Conservation (phyloP, 2,797 vertebrate species). For the Phoeniculus purpureus region DNA sequence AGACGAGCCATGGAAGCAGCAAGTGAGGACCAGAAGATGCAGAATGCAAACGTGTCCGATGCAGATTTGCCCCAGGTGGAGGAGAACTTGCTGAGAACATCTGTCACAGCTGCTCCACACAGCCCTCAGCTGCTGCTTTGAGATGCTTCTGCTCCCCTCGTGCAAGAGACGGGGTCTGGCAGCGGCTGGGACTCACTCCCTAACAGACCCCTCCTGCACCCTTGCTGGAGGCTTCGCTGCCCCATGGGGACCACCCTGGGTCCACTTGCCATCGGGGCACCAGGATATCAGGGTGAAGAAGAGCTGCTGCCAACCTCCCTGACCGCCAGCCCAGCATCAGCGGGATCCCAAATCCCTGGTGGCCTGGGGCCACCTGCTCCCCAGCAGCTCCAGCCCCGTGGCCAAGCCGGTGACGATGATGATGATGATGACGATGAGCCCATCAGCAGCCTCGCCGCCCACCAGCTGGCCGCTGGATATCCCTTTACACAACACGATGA, state of each 20-base stretch:
- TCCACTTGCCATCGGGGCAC: background rate
- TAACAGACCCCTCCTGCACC: too few relatives aligned
- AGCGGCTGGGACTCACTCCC: background rate
- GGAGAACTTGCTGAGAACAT: background rate
- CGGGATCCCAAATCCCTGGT: accelerated
- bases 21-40: background rate
- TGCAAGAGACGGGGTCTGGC: background rate
- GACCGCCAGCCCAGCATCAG: background rate
- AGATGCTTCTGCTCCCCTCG: background rate
- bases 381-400: background rate
- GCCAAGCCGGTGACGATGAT: background rate
- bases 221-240: background rate
- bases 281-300: background rate
- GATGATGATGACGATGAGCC: background rate
- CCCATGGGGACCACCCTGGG: background rate
- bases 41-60: background rate
- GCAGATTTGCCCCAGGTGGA: background rate
- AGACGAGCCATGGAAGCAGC: accelerated
- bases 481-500: background rate
- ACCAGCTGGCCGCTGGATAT: background rate
- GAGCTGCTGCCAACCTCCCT: background rate
- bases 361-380: background rate
- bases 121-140: background rate
- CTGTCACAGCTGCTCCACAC: background rate
- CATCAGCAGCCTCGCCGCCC: background rate